phyloP scores from a whole-genome alignment of 1,140 invertebrate species.

The fruit fly (Drosophila melanogaster) region Release_6_plus_ISO1_MT NC_004354.4:4455001-4455500 shows the following conservation, averaged over 20 bases:
- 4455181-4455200: constrained; percentile 37
- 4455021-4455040: background rate
- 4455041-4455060: constrained; percentile 46
- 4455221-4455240: constrained; percentile 5
- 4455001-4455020: constrained; percentile 5
- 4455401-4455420: background rate
- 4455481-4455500: background rate
- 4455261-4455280: constrained; percentile 38
- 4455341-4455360: constrained; percentile 11
- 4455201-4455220: constrained; percentile 32
- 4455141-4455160: constrained; percentile 55
- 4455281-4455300: background rate
- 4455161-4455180: constrained; percentile 52
- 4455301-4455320: background rate
- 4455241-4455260: constrained; percentile 22
- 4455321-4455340: background rate
- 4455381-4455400: background rate
- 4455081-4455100: background rate
- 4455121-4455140: constrained; percentile 51
- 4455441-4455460: too few species aligned
- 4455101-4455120: constrained; percentile 11
- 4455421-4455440: background rate
- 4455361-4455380: constrained; percentile 2
- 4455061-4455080: constrained; percentile 5
- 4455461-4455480: too few species aligned